Base-by-base conservation (phyloP, 1,140 invertebrate species). In the Drosophila bocqueti region DNA sequence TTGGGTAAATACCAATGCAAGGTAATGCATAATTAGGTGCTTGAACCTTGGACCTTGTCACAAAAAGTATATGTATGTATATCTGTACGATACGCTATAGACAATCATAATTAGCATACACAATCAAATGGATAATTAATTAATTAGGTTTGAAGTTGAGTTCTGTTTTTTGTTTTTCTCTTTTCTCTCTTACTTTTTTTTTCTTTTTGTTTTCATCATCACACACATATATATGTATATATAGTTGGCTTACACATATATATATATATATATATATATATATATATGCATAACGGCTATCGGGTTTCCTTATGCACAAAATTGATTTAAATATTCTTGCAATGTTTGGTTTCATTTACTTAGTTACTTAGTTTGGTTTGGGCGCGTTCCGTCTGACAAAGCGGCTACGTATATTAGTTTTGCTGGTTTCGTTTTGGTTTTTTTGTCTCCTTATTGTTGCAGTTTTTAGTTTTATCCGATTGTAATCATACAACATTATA, bases 371-470 rank as follows among this genome's bases (percentile, higher is more conserved):
- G 50, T 73, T 67, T 50, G 47, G 45, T 79, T 89, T 90, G 81
- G 81, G 85, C 84, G 84, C 84, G 81, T 89, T 87, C 77, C 72
- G 73, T 87, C 63, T 72, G 84, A 87, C 84, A 65, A 77, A 78
- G 84, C 84, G 84, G 84, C 84, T 87, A 84, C 68, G 78, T 84
- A 81, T 83, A 74, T 55, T 40, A 40, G 52, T 38, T 55, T 55
- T 55, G 13, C 38, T 55, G 5, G 3, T 38, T 5, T 38, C 10
- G 9, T 29, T 29, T 9, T 31, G 31, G 1, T 1, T 11, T 76
- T 58, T 40, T 50, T 38, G 10, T 59, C n/a, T 64, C 26, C 18
- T 45, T 43, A 31, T 52, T 40, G 8, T 57, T 57, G 54, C 21
- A 18, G 11, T 57, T 68, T 45, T 45, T 31, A 40, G 47, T 49